A percentile compares a stretch with the other conserved stretches of the same genome.
Evolutionary conservation across 1,140 invertebrate genomes (phyloP).

Genomic region (Drosophila auraria): DNA sequence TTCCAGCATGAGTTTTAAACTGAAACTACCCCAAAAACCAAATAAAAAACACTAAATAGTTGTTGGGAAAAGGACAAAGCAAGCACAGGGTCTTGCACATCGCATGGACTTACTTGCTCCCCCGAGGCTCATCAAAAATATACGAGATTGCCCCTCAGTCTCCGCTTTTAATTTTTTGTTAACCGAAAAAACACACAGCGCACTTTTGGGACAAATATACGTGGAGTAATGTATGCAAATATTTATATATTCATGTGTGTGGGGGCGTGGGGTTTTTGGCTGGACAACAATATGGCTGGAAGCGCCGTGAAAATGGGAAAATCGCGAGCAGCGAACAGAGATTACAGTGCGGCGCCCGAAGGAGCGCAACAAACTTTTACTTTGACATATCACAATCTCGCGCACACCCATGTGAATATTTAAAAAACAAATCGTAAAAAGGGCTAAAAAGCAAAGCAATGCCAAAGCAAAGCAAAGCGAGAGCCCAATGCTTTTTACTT

Average conservation of each 20-base stretch:
- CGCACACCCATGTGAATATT: constrained; percentile 27
- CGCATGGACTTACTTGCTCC: constrained; percentile 35
- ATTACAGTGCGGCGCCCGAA: constrained; percentile 73
- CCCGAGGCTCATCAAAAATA: constrained; percentile 63
- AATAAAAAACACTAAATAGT: constrained; percentile 9
- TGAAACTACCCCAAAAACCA: constrained; percentile 11
- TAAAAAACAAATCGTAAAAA: constrained; percentile 49
- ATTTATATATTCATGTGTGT: constrained; percentile 49
- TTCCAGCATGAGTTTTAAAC: constrained; percentile 2
- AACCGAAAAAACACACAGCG: constrained; percentile 44
- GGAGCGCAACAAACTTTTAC: constrained; percentile 74
- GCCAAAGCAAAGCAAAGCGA: constrained; percentile 56
- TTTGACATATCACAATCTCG: constrained; percentile 71
- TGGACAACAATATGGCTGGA: constrained; percentile 23
- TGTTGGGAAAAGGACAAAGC: constrained; percentile 24
- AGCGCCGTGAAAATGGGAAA: constrained; percentile 64
- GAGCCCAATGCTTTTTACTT: constrained; percentile 65
- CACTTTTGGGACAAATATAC: constrained; percentile 74
- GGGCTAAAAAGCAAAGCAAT: constrained; percentile 47
- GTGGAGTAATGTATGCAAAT: constrained; percentile 48
- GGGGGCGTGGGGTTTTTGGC: constrained; percentile 12
- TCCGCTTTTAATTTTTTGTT: constrained; percentile 59
- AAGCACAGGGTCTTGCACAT: constrained; percentile 22
- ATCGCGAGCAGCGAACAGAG: constrained; percentile 74
- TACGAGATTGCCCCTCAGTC: constrained; percentile 32